Conservation (phyloP, 1,140 invertebrate genomes). For the Sinella curviseta region DNA sequence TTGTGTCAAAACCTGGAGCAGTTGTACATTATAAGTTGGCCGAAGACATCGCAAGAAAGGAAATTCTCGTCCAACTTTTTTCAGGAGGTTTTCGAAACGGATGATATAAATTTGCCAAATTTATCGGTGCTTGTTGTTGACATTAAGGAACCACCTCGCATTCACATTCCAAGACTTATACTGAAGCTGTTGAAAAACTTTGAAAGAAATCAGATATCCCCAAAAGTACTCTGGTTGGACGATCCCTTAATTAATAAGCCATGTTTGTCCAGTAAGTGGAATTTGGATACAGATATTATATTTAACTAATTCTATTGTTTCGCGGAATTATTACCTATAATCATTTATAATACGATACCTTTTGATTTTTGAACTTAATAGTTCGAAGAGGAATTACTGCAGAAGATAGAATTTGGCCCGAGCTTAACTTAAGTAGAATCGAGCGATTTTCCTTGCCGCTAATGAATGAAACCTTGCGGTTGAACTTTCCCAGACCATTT, state of each 20-base stretch:
- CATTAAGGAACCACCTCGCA: slow-evolving; percentile 27
- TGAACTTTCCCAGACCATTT: background rate
- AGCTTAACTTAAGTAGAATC: slow-evolving; percentile 12
- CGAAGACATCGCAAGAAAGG: slow-evolving; percentile 25
- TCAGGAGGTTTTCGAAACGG: slow-evolving; percentile 27
- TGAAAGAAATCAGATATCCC: slow-evolving; percentile 3
- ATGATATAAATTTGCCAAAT: slow-evolving; percentile 30
- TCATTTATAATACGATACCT: background rate
- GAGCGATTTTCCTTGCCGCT: slow-evolving; percentile 25
- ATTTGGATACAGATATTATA: slow-evolving; percentile 10
- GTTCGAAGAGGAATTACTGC: background rate
- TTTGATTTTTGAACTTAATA: background rate
- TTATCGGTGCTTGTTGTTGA: slow-evolving; percentile 26
- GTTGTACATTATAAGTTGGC: slow-evolving; percentile 32
- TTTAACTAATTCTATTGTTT: background rate
- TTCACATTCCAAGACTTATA: slow-evolving; percentile 24
- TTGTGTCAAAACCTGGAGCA: slow-evolving; percentile 35
- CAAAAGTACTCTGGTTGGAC: slow-evolving; percentile 31
- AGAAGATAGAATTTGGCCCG: slow-evolving; percentile 24
- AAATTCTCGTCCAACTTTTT: slow-evolving; percentile 28
- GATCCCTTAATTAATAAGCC: slow-evolving; percentile 24
- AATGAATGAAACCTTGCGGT: slow-evolving; percentile 12
- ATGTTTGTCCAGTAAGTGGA: background rate
- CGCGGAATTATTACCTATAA: background rate
- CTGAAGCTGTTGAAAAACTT: slow-evolving; percentile 24